phyloP scores from a whole-genome alignment of 2,888 invertebrate genomes.

The Tinea pellionella region DNA sequence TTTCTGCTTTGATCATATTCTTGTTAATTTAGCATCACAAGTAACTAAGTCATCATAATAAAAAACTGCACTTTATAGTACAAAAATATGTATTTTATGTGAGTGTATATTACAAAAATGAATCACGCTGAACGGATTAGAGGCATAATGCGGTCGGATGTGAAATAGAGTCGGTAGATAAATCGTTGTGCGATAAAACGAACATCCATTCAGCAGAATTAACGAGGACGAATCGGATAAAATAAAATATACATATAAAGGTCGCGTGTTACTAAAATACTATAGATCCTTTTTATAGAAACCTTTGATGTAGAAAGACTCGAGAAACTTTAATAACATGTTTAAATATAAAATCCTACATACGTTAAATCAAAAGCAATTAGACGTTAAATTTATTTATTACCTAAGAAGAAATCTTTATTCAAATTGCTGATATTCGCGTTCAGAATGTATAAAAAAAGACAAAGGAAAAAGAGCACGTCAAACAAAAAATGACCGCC shows the following conservation, averaged over 20 bases:
- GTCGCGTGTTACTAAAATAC: background rate
- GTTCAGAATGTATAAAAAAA: background rate
- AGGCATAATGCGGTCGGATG: constrained; percentile 8
- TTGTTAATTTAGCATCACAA: too few relatives aligned
- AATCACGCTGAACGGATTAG: constrained; percentile 2
- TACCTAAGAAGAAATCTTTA: background rate
- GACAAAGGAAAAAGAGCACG: background rate
- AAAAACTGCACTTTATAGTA: background rate
- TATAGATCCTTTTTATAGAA: background rate
- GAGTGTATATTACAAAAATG: background rate
- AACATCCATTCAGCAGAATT: constrained; percentile 7
- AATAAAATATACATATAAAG: constrained; percentile 2
- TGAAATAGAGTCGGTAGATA: constrained; percentile 11
- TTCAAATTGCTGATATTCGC: background rate
- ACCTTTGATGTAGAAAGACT: background rate
- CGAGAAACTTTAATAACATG: background rate
- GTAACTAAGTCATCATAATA: too few relatives aligned
- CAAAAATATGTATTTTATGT: background rate
- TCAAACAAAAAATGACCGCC: background rate
- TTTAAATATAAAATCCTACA: too few relatives aligned
- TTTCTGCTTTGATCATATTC: background rate
- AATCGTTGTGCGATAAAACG: constrained; percentile 5
- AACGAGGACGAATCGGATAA: constrained; percentile 9
- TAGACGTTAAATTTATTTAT: background rate
- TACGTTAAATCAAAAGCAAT: background rate